Evolutionary conservation across 2,113 vertebrate genomes (phyloP).

Genomic region (Crotophaga sulcirostris): DNA sequence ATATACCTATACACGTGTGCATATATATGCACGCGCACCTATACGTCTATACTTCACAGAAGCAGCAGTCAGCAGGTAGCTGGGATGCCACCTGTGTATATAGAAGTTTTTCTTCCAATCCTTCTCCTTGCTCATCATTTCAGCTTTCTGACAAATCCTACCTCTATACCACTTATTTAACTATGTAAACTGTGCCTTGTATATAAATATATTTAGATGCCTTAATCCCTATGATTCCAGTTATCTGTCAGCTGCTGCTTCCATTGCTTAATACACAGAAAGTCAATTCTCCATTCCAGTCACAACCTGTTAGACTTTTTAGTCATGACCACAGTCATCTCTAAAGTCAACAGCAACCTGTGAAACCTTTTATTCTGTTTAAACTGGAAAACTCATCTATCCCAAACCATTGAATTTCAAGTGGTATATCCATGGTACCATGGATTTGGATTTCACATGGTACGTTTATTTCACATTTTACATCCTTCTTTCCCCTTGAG

Average conservation of each 20-base stretch:
- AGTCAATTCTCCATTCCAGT: not conserved
- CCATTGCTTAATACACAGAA: not conserved
- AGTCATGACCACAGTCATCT: too few species aligned
- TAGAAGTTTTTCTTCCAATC: not conserved
- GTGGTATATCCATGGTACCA: not conserved
- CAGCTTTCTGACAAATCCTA: not conserved
- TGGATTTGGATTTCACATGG: not conserved
- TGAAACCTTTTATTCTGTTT: not conserved
- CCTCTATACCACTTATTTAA: not conserved
- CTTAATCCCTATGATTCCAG: not conserved
- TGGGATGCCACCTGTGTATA: not conserved
- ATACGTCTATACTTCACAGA: not conserved
- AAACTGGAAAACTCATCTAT: not conserved
- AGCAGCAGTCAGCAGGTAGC: not conserved
- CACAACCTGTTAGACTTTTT: not conserved
- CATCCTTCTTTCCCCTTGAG: not conserved
- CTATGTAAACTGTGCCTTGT: not conserved
- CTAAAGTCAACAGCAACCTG: not conserved
- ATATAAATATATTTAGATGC: not conserved
- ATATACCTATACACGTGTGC: not conserved
- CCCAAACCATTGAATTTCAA: not conserved
- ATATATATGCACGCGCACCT: fast-evolving
- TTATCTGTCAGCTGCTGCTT: not conserved
- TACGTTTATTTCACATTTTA: not conserved
- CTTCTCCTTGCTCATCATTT: not conserved